phyloP scores from a whole-genome alignment of 2,797 vertebrate genomes.

The Muscicapa comitata region DNA sequence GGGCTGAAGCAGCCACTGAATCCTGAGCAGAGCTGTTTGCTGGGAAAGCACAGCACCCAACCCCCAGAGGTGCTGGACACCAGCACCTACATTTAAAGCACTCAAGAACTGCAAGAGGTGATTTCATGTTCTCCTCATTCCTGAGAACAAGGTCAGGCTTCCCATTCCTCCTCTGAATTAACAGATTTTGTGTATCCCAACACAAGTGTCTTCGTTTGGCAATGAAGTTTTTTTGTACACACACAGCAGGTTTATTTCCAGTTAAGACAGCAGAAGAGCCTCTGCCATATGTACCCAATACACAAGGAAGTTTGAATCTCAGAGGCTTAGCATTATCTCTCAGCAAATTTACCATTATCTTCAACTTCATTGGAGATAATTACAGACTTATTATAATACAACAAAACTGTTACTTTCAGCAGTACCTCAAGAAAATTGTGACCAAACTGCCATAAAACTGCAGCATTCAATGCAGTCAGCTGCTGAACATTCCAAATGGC shows the following conservation, averaged over 20 bases:
- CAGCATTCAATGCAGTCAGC: not conserved
- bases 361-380: not conserved
- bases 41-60: not conserved
- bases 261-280: not conserved
- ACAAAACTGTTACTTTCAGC: not conserved
- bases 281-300: not conserved
- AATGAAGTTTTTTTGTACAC: not conserved
- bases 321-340: not conserved
- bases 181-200: not conserved
- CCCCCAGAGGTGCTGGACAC: not conserved
- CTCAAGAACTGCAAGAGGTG: not conserved
- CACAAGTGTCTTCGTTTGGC: not conserved
- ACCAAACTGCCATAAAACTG: not conserved
- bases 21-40: not conserved
- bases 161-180: not conserved
- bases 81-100: not conserved
- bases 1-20: not conserved
- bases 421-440: not conserved
- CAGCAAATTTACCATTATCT: not conserved
- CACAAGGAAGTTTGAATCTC: not conserved
- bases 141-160: not conserved
- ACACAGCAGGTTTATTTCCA: not conserved
- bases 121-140: not conserved
- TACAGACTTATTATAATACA: not conserved
- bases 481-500: not conserved